Evolutionary conservation across 2,113 vertebrate species (phyloP), one percentile per base, ranked within the genome.

Genomic region (Rousettus leschenaultii): DNA sequence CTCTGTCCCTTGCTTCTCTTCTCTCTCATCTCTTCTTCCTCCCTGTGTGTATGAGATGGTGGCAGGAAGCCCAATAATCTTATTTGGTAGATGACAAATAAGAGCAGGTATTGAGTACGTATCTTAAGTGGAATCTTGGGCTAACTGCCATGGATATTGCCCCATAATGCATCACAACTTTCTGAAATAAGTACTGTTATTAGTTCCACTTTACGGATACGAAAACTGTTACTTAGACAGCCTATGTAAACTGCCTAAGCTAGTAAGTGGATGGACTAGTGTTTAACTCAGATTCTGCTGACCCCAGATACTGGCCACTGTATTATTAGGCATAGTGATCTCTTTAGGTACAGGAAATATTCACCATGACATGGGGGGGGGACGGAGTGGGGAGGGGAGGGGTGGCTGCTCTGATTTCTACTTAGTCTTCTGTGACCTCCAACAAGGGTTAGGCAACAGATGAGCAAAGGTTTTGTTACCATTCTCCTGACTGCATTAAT

Each of bases 371-470:
- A 12, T 16, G 38, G 24, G 38, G 30, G 6, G 40, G 40, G 40
- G 40, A 11, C 38, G 11, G 4, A 1, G 26, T 2, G 13, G 28
- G 6, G 5, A 33, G 21, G 63, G n/a, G 45, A 33, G 13, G 1
- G 45, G 74, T 73, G 19, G 48, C n/a, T 88, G 13, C 43, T 77
- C 65, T 57, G 33, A 38, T 89, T 86, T 73, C 53, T 55, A 33
- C 28, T 65, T 79, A 16, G 6, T 1, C 5, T 75, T 55, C 70
- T 51, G 13, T 78, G 30, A 22, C 10, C 43, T 91, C 3, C 6
- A 30, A 0, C 53, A 70, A 65, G 28, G 1, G 2, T 24, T 68
- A 35, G 8, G 51, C 9, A 26, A 59, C 15, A 1, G 65, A 24
- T 13, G 45, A 79, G 24, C 57, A 90, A 71, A 73, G 40, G 26